Evolutionary conservation across 2,113 vertebrate genomes (phyloP), one percentile per base, ranked within the genome.

Genomic region (Saccopteryx leptura): DNA sequence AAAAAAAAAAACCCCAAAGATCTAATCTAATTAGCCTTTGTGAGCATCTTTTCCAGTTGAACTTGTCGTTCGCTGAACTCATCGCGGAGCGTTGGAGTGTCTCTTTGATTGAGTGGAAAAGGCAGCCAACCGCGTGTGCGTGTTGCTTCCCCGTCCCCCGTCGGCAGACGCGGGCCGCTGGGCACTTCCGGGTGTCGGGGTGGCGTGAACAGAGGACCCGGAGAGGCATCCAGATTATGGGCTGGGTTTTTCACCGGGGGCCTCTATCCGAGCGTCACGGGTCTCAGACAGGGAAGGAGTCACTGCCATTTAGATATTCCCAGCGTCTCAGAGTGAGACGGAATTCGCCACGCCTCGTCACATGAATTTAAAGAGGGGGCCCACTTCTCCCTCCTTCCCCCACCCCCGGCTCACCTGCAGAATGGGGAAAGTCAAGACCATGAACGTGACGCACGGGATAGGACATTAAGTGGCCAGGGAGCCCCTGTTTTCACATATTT

Each of bases 401-500:
- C 12, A 7, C 9, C 7, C 58, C 24, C 60, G 39, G 56, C 46
- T 78, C 94, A 88, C 19, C 15, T 86, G 7, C 56, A 92, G 79
- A 97, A 75, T 86, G 24, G 28, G 97, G 86, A 93, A 74, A 28
- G 94, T 82, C 94, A 65, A 89, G 76, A 7, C 95, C 84, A 81
- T 18, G 90, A 66, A 61, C n/a, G 2, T 66, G 96, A 94, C 93
- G n/a, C 12, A 7, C 24, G 23, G n/a, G 26, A 72, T 3, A n/a
- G 66, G 60, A 26, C 56, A 9, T 13, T 13, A 24, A 21, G 39
- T 9, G 18, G 11, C 2, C 0, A 7, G 1, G 23, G 58, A 93
- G 95, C 93, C 94, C 90, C 97, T 71, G 84, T 94, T 93, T 69
- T 95, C 93, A 91, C 87, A 96, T 95, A 91, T 95, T 82, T 94